Percentiles rank a stretch among this genome's conserved stretches.
These are phyloP conservation scores for Chaunax sp. DNA, from an alignment of 2,797 vertebrate genomes.

Conservation along the genomic window DNA sequence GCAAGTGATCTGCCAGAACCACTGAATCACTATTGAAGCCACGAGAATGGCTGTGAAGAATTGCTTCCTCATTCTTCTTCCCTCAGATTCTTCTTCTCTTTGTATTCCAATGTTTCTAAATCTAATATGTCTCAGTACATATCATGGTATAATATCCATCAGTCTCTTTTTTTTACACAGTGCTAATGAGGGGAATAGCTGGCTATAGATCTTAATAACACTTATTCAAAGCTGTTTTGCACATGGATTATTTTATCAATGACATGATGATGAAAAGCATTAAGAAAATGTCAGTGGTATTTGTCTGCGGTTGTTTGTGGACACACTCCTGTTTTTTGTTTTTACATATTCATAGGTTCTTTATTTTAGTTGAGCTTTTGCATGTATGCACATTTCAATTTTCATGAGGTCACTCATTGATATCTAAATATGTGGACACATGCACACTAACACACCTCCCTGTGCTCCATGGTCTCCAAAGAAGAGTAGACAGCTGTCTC, in stretches of 20 bases:
- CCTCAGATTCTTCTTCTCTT: too few species aligned
- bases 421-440: conserved; percentile 9
- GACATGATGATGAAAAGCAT: conserved; percentile 41
- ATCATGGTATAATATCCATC: too few species aligned
- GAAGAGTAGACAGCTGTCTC: conserved; percentile 69
- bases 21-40: background rate
- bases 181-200: too few species aligned
- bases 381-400: conserved; percentile 6
- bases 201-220: too few species aligned
- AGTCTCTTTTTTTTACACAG: too few species aligned
- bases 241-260: too few species aligned
- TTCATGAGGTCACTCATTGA: background rate
- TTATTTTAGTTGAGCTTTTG: conserved; percentile 20
- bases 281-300: conserved; percentile 11
- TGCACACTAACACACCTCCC: conserved; percentile 12
- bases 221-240: too few species aligned
- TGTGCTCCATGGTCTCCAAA: conserved; percentile 23
- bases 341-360: too few species aligned
- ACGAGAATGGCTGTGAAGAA: too few species aligned
- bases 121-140: too few species aligned
- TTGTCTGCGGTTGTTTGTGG: background rate
- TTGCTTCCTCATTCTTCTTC: background rate
- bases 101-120: background rate
- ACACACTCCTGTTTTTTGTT: too few species aligned
- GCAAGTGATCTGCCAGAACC: background rate